These are phyloP conservation scores for Brachionus paranguensis DNA, from an alignment of 1,140 invertebrate genomes.

Conservation along the genomic window DNA sequence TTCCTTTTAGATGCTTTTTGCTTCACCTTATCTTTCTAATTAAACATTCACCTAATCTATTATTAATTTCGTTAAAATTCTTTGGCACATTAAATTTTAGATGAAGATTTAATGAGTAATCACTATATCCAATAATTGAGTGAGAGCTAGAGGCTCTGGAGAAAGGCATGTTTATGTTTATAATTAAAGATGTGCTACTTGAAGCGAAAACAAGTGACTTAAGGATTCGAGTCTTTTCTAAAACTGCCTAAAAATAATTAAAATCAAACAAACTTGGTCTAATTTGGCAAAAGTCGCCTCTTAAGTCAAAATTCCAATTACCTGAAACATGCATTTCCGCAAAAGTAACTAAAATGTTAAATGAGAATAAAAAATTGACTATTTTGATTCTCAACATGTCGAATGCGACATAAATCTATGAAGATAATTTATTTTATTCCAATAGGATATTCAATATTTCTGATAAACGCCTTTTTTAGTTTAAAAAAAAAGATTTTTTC, in stretches of 20 bases:
- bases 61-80: not conserved
- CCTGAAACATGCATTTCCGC: not conserved
- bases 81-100: not conserved
- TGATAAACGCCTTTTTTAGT: not conserved
- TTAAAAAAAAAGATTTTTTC: not conserved
- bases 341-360: not conserved
- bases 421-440: not conserved
- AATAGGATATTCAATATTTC: not conserved
- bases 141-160: not conserved
- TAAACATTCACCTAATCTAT: not conserved
- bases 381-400: not conserved
- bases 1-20: not conserved
- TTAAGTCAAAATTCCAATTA: not conserved
- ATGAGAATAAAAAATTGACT: not conserved
- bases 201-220: not conserved
- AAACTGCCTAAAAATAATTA: not conserved
- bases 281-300: not conserved
- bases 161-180: not conserved
- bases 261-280: not conserved
- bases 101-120: not conserved
- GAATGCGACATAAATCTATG: not conserved
- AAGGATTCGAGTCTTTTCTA: not conserved
- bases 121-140: not conserved
- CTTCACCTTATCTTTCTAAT: not conserved
- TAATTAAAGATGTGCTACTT: not conserved